phyloP scores from a whole-genome alignment of 2,888 invertebrate species.

The Periphyllus acericola region DNA sequence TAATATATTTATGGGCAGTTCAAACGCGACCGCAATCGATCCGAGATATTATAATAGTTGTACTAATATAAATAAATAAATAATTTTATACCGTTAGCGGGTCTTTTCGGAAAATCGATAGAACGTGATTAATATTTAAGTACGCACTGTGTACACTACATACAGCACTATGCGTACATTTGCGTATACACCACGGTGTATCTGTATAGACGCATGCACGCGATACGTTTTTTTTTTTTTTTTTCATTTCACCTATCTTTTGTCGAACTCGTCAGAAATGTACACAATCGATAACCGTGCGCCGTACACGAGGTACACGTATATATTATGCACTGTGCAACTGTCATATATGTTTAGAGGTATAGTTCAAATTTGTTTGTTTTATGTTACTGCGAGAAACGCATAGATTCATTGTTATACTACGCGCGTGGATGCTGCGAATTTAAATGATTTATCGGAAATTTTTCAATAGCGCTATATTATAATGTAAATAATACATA shows the following conservation, averaged over 20 bases:
- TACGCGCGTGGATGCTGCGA: too few species aligned
- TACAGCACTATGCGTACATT: not conserved
- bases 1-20: not conserved
- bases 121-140: slow-evolving; percentile 25
- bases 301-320: too few species aligned
- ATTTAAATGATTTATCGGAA: too few species aligned
- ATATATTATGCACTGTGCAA: too few species aligned
- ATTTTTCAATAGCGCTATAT: too few species aligned
- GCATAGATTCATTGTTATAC: too few species aligned
- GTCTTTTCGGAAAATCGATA: slow-evolving; percentile 20
- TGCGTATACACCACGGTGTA: not conserved
- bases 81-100: not conserved
- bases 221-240: not conserved
- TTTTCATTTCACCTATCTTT: not conserved
- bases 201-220: not conserved
- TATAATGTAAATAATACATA: too few species aligned
- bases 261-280: not conserved
- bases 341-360: too few species aligned
- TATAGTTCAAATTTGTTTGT: too few species aligned
- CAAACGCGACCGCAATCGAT: not conserved
- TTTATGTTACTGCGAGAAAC: too few species aligned
- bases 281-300: too few species aligned
- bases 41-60: not conserved
- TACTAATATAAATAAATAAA: slow-evolving; percentile 28
- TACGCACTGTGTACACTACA: not conserved